phyloP scores from a whole-genome alignment of 1,140 invertebrate species.

The Rhagoletis zephyria region DNA sequence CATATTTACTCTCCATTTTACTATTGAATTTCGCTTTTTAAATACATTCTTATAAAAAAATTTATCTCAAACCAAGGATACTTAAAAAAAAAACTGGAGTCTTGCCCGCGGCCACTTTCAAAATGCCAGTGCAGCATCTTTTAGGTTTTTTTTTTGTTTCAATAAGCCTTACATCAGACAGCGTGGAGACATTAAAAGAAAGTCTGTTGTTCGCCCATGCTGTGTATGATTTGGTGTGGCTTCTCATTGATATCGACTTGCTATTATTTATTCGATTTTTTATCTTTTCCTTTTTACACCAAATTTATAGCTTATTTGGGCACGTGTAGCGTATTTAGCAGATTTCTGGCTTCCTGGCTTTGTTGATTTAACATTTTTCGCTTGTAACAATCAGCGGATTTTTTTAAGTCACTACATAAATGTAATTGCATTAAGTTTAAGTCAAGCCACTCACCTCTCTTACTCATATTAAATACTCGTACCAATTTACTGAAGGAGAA shows the following conservation, averaged over 20 bases:
- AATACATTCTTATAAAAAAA: not conserved
- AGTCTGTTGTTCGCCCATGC: not conserved
- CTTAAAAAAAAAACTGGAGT: no score
- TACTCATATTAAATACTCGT: no score
- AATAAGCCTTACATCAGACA: not conserved
- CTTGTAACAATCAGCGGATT: no score
- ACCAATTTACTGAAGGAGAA: no score
- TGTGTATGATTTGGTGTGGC: not conserved
- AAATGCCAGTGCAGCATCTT: not conserved
- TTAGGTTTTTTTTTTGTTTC: not conserved
- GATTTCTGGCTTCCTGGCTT: no score
- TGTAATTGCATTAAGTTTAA: no score
- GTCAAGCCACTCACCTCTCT: no score
- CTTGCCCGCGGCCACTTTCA: not conserved
- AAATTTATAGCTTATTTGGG: not conserved
- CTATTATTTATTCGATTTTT: not conserved
- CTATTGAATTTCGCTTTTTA: conserved; percentile 13
- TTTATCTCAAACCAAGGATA: not conserved
- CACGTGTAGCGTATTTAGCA: not conserved
- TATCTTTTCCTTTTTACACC: not conserved
- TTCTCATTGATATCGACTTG: not conserved
- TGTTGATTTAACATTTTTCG: no score
- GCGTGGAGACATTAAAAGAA: not conserved
- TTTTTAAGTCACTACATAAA: no score
- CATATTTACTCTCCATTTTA: conserved; percentile 35